These are phyloP conservation scores for Priocnemis perturbator DNA, from an alignment of 2,888 invertebrate species.

Conservation along the genomic window DNA sequence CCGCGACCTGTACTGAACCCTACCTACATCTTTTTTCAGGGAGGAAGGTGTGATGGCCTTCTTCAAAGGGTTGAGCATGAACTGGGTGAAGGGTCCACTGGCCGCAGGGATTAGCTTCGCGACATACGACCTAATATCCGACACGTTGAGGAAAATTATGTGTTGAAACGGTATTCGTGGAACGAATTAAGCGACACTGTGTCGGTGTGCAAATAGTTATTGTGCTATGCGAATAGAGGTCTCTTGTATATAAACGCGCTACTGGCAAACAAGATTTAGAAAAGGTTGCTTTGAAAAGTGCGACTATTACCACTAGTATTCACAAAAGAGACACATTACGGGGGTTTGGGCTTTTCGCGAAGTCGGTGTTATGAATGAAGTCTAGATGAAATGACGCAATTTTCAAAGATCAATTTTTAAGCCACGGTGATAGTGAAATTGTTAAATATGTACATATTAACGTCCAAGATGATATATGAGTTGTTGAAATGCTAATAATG, in stretches of 20 bases:
- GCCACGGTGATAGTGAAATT: slow-evolving; percentile 49
- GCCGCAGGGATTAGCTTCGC: slow-evolving; percentile 97
- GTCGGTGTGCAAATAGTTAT: not conserved
- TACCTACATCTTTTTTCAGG: slow-evolving; percentile 75
- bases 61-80: slow-evolving; percentile 99
- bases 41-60: slow-evolving; percentile 94
- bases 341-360: no score
- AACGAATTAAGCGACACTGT: not conserved
- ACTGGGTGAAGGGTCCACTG: slow-evolving; percentile 96
- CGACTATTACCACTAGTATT: no score
- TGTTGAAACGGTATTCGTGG: slow-evolving; percentile 20
- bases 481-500: slow-evolving; percentile 35
- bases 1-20: no score
- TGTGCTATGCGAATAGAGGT: not conserved
- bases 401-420: no score
- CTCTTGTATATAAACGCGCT: slow-evolving; percentile 7
- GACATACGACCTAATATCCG: slow-evolving; percentile 89
- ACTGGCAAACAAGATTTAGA: not conserved
- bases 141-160: slow-evolving; percentile 76
- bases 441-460: slow-evolving; percentile 57
- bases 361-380: no score
- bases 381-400: no score
- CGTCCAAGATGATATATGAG: slow-evolving; percentile 43
- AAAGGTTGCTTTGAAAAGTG: no score
- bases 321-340: no score